Evolutionary conservation across 2,888 invertebrate species (phyloP), one percentile per base, ranked within the genome.

Genomic region (Tetheella fluctuosa): DNA sequence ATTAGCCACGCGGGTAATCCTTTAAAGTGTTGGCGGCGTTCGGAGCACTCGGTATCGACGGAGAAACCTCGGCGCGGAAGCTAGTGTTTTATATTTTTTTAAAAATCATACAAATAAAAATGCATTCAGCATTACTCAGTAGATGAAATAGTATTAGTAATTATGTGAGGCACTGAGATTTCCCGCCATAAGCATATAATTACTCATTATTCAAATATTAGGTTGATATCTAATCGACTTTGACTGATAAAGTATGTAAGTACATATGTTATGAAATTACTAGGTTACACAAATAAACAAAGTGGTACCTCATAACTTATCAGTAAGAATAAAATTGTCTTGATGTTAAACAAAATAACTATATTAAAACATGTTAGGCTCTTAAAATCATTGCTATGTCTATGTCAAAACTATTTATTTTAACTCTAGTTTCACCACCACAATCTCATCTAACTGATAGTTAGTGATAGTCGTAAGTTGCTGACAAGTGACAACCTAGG

Each of bases 201-300:
- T 13, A 48, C 17, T 48, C 48, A 48, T 48, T 17, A 48, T 2
- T 20, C 20, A 48, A 48, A 48, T 48, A 20, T 48, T 48, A 42
- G 15, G 0, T 48, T 48, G 20, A 48, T 48, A 10, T 20, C 48
- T 20, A 20, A 48, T 48, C 48, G 17, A 48, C 20, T 48, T 48
- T 48, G 10, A 48, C 48, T 48, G 48, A 48, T 48, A 48, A 48
- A 48, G 10, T 20, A 48, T 48, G 48, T 48, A 48, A 48, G 10
- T 20, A 48, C 20, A 20, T 48, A 1, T 17, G 17, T 17, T 42
- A 42, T 17, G 42, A 17, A 42, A 17, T 42, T 17, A 13, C 1
- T 34, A 34, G 37, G 15, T 39, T n/a, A 42, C 7, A 17, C 17
- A 42, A 17, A 17, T 7, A 42, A 34, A 34, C 13, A 13, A 34